Conservation (phyloP, 2,888 invertebrate genomes). For the Ochlodes sylvanus region DNA sequence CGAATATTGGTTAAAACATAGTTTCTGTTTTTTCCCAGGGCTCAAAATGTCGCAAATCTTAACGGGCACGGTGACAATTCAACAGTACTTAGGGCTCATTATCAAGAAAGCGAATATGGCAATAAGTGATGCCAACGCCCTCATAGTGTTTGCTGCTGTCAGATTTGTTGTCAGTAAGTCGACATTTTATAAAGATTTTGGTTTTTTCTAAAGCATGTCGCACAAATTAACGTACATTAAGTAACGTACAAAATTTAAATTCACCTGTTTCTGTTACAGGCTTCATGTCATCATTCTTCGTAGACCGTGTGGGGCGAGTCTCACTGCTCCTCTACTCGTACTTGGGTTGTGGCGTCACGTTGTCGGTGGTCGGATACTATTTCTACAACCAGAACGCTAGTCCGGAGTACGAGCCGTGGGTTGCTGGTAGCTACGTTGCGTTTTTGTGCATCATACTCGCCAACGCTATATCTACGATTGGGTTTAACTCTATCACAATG, state of each 20-base stretch:
- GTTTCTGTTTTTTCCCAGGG: conserved; percentile 53
- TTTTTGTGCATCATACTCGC: conserved; percentile 71
- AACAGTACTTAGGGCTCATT: conserved; percentile 69
- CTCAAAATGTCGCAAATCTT: conserved; percentile 66
- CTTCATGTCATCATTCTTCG: conserved; percentile 62
- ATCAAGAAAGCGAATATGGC: conserved; percentile 61
- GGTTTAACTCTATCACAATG: conserved; percentile 75
- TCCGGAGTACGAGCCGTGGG: conserved; percentile 49
- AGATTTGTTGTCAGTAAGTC: conserved; percentile 65
- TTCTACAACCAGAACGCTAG: conserved; percentile 59
- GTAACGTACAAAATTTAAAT: too few species aligned
- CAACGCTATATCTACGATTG: conserved; percentile 61
- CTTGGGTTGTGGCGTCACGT: conserved; percentile 56
- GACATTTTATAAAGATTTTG: neutral
- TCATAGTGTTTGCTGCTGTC: conserved; percentile 66
- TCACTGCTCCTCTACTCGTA: conserved; percentile 74
- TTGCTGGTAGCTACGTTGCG: conserved; percentile 62
- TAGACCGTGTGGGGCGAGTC: conserved; percentile 72
- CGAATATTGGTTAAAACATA: too few species aligned
- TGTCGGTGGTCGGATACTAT: conserved; percentile 61
- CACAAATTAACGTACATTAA: too few species aligned
- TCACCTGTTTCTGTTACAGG: conserved; percentile 55
- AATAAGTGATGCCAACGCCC: conserved; percentile 55
- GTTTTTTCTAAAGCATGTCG: too few species aligned
- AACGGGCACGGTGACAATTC: conserved; percentile 63